Evolutionary conservation across 1,140 invertebrate species (phyloP).

Genomic region (Berghia stephanieae): DNA sequence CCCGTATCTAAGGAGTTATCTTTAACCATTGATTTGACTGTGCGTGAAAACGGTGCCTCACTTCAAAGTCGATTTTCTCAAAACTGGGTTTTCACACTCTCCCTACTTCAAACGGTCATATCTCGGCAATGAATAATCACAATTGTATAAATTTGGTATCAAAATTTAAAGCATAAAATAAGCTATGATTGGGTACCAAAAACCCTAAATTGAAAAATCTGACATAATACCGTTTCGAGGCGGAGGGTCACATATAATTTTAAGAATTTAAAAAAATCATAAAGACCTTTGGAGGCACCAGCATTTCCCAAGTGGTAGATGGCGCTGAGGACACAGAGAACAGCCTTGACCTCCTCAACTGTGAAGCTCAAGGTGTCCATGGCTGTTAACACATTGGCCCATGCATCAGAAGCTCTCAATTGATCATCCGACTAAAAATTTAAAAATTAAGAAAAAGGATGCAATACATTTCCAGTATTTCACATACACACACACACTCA

Average conservation of each 20-base stretch:
- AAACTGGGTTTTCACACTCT: too few relatives aligned
- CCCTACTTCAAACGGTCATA: too few relatives aligned
- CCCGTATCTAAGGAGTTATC: too few relatives aligned
- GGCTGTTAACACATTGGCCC: constrained; percentile 79
- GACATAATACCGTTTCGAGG: not conserved
- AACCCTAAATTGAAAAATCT: not conserved
- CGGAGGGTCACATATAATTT: not conserved
- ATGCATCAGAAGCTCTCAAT: constrained; percentile 80
- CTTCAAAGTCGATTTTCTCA: too few relatives aligned
- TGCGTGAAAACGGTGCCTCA: too few relatives aligned
- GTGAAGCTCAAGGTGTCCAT: constrained; percentile 79
- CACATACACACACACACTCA: not conserved
- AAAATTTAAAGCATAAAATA: too few relatives aligned
- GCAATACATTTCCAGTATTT: not conserved
- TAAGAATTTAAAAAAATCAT: not conserved
- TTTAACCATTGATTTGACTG: too few relatives aligned
- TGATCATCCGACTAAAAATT: constrained; percentile 77
- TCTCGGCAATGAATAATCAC: too few relatives aligned
- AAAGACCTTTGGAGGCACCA: constrained; percentile 67
- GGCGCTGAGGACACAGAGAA: constrained; percentile 88
- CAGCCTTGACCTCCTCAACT: constrained; percentile 80
- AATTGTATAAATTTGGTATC: too few relatives aligned
- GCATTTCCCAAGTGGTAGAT: constrained; percentile 92
- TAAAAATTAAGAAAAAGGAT: constrained; percentile 14
- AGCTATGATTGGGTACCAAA: not conserved